Base-by-base conservation (phyloP, 2,113 vertebrate genomes). In the Dipodomys merriami region DNA sequence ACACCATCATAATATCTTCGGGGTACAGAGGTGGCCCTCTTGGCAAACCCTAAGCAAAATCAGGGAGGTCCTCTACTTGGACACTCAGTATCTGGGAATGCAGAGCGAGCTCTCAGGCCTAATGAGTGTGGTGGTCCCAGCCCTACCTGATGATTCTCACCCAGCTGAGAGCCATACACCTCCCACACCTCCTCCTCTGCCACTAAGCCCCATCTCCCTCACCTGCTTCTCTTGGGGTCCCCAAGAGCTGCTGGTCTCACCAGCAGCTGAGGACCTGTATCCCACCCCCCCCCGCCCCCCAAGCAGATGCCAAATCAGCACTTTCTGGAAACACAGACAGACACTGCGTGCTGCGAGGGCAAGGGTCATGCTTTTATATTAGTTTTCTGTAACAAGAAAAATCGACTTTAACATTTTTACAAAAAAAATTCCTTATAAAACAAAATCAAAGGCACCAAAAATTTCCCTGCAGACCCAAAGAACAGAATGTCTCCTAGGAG, bases 361-460 rank as follows among this genome's bases (percentile, higher is more conserved):
- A 95, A 79, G 88, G 90, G 60, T 95, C 89, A 95, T 95, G 83
- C 94, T 96, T 96, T 97, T 97, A 97, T 97, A 97, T 97, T 97
- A 97, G 92, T 88, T 57, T 96, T 97, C 94, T 96, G 33, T 94
- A 96, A 96, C 86, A 97, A 94, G 93, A 93, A 95, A 96, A 96
- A 85, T 95, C 85, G 87, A 78, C 90, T 95, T 97, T 91, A 92
- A 94, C 39, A 85, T 90, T 90, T 94, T 91, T 85, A 90, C 64
- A 62, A 62, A 62, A 62, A 62, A 62, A 62, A 19, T 92, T 39
- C n/a, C 53, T 78, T 74, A 79, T 90, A 96, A 95, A 92, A 95
- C 27, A 76, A 96, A 53, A 62, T 3, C 57, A 71, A 91, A 92
- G 72, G 68, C 33, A 81, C 65, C 93, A 60, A 93, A 82, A 95